A percentile compares a stretch with the other conserved stretches of the same genome.
These are phyloP conservation scores for Acronicta alni DNA, from an alignment of 2,888 invertebrate genomes.

Conservation along the genomic window DNA sequence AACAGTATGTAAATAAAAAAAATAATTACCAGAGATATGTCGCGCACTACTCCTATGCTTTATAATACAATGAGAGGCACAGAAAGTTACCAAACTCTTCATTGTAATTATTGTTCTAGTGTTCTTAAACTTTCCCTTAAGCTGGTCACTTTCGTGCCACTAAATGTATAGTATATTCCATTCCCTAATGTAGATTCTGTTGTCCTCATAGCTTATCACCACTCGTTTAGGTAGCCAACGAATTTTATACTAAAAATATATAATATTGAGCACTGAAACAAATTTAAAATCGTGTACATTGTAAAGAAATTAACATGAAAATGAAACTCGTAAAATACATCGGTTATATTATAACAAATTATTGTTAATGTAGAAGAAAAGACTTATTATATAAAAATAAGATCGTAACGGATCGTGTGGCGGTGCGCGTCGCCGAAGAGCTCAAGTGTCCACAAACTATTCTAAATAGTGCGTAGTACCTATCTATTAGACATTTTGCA, in stretches of 20 bases:
- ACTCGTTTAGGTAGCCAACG: constrained; percentile 87
- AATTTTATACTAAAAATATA: constrained; percentile 82
- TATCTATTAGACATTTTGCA: constrained; percentile 87
- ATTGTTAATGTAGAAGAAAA: constrained; percentile 86
- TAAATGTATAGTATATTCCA: constrained; percentile 75
- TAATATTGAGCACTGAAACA: constrained; percentile 86
- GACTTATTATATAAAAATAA: constrained; percentile 80
- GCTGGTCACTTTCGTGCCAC: constrained; percentile 53
- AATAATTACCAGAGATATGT: constrained; percentile 3
- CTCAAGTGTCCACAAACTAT: constrained; percentile 82
- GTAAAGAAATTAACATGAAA: constrained; percentile 64
- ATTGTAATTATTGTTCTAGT: constrained; percentile 44
- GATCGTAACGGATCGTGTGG: constrained; percentile 60
- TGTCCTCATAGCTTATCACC: constrained; percentile 79
- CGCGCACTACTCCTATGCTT: constrained; percentile 60
- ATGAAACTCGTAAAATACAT: constrained; percentile 67
- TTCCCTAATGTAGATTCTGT: constrained; percentile 79
- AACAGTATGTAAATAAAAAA: constrained; percentile 30
- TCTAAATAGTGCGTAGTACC: constrained; percentile 84
- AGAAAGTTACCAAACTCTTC: constrained; percentile 38
- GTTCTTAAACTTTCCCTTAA: constrained; percentile 23
- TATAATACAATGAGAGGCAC: constrained; percentile 61
- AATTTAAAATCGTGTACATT: constrained; percentile 81
- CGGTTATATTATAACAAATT: constrained; percentile 77
- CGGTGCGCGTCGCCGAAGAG: constrained; percentile 67